Base-by-base conservation (phyloP, 1,140 invertebrate genomes). In the Schlechtendalia chinensis region DNA sequence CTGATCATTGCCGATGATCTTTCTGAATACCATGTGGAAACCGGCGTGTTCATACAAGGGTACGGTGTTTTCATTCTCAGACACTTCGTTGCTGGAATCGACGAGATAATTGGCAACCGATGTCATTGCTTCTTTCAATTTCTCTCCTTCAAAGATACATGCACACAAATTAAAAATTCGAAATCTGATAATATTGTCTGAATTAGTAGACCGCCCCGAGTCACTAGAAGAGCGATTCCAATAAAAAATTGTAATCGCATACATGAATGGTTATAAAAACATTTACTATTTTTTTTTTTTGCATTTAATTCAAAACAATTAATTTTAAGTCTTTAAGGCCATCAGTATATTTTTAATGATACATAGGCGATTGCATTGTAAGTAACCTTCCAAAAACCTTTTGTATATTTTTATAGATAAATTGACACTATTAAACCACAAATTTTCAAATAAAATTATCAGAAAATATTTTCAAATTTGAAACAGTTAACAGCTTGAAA, bases 11-110 rank as follows among this genome's bases (percentile, higher is more conserved):
- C 89, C 87, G 22, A 94, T 89, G 19, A 96, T 86, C 86, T 94
- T 94, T 83, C 96, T 96, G 5, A 96, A 84, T 53, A 91, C 89
- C 87, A 92, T 89, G 85, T 95, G 93, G 81, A 94, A 87, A 17
- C 92, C 93, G 0, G 92, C 85, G 85, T 95, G 90, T 86, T 96
- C 94, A n/a, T 96, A 87, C 12, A 90, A 32, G n/a, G 75, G 45
- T 16, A 80, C 27, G n/a, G 56, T 22, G 10, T 67, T 53, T 82
- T 56, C 81, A 71, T 86, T 85, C 47, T 85, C 84, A 63, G 83
- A 82, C 32, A 88, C 84, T 45, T 83, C 85, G 86, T 86, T 88
- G 50, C 88, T 82, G 0, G 83, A 54, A 53, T 88, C 82, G 17
- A 85, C 85, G 22, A 91, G 84, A 82, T 87, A 84, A 81, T 87